Conservation (phyloP, 2,888 invertebrate species). For the Eupithecia inturbata region DNA sequence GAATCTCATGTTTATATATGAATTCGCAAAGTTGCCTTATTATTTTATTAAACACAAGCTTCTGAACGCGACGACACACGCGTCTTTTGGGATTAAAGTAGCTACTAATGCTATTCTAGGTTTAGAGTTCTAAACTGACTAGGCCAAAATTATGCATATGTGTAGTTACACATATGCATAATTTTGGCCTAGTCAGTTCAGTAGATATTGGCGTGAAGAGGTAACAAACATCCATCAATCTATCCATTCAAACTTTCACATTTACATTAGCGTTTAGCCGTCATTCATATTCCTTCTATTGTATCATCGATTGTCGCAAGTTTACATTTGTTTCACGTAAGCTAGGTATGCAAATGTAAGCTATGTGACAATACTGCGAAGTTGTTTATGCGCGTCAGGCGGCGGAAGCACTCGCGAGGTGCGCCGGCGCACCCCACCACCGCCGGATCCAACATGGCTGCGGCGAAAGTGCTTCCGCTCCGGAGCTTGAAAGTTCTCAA, state of each 20-base stretch:
- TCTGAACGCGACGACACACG: not conserved
- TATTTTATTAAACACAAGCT: not conserved
- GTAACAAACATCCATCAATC: not conserved
- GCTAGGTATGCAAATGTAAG: slow-evolving; percentile 75
- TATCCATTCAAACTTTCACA: not conserved
- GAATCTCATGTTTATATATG: not conserved
- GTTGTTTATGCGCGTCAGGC: slow-evolving; percentile 80
- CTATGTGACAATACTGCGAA: slow-evolving; percentile 74
- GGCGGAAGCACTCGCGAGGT: slow-evolving; percentile 77
- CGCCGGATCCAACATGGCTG: slow-evolving; percentile 83
- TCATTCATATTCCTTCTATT: slow-evolving; percentile 34
- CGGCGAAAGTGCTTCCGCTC: slow-evolving; percentile 83
- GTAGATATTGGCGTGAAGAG: not conserved
- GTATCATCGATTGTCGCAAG: slow-evolving; percentile 43
- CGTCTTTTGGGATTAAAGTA: not conserved
- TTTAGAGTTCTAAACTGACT: not conserved
- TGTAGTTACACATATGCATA: not conserved
- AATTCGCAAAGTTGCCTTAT: not conserved
- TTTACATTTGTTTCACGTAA: slow-evolving; percentile 75
- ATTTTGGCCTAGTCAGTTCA: not conserved
- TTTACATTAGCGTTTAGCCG: slow-evolving; percentile 7
- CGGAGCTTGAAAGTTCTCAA: slow-evolving; percentile 74
- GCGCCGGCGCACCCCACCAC: slow-evolving; percentile 73
- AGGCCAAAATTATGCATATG: not conserved
- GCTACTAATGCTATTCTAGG: not conserved